Evolutionary conservation across 2,888 invertebrate genomes (phyloP).

Genomic region (Ophion slaviceki): DNA sequence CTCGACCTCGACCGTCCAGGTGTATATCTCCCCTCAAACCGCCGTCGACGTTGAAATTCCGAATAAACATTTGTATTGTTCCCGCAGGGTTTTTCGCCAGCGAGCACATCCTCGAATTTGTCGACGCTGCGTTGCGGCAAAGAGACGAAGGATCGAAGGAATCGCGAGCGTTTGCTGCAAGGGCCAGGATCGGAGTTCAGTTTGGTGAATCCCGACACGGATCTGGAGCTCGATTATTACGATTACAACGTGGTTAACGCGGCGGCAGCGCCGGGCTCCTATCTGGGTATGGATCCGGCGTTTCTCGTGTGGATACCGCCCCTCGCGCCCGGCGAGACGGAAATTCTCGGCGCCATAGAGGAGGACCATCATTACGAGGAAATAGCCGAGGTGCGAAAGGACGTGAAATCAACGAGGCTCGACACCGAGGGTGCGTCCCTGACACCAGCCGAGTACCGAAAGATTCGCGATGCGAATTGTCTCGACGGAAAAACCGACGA

Average conservation of each 20-base stretch:
- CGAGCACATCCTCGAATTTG: conserved; percentile 77
- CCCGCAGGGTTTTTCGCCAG: conserved; percentile 77
- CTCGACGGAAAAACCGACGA: conserved; percentile 51
- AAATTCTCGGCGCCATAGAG: conserved; percentile 71
- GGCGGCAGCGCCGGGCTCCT: conserved; percentile 93
- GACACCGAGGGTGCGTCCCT: conserved; percentile 76
- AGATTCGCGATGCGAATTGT: conserved; percentile 64
- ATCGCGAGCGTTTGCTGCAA: conserved; percentile 88
- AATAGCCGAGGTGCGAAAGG: conserved; percentile 63
- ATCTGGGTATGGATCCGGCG: conserved; percentile 95
- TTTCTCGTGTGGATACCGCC: conserved; percentile 95
- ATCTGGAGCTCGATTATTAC: conserved; percentile 94
- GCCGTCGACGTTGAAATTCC: not conserved
- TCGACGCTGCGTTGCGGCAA: conserved; percentile 78
- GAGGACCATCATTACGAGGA: conserved; percentile 73
- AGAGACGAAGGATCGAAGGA: conserved; percentile 91
- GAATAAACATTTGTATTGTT: not conserved
- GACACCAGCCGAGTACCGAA: conserved; percentile 77
- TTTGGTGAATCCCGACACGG: conserved; percentile 88
- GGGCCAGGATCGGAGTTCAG: conserved; percentile 92
- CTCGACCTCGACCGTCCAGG: too few species aligned
- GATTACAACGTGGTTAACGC: conserved; percentile 94
- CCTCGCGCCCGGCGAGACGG: conserved; percentile 87
- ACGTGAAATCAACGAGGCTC: conserved; percentile 58
- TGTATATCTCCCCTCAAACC: too few species aligned